Evolutionary conservation across 2,797 vertebrate genomes (phyloP).

Genomic region (Pterois miles): DNA sequence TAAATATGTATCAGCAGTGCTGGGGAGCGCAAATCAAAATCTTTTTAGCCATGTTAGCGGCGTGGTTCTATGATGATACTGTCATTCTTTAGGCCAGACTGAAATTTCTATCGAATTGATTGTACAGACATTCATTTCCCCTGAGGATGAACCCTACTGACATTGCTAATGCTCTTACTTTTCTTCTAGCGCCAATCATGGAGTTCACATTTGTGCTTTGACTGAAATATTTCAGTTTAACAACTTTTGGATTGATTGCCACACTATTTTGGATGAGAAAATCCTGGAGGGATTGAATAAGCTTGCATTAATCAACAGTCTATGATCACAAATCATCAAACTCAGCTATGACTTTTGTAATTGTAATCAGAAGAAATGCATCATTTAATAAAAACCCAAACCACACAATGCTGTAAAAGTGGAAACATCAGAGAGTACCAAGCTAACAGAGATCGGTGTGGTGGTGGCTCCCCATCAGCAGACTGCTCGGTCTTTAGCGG

Average conservation of each 20-base stretch:
- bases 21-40: neutral
- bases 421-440: too few relatives aligned
- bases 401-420: neutral
- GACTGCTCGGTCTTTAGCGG: too few relatives aligned
- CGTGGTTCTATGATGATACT: neutral
- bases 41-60: neutral
- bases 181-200: neutral
- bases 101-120: too few relatives aligned
- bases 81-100: neutral
- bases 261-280: neutral
- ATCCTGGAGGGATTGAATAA: neutral
- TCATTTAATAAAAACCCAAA: neutral
- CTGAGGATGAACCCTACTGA: neutral
- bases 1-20: neutral
- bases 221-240: neutral
- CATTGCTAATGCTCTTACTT: too few relatives aligned
- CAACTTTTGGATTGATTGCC: neutral
- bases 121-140: neutral
- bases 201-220: neutral
- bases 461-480: too few relatives aligned
- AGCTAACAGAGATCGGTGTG: neutral
- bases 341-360: accelerated
- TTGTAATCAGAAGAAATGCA: neutral
- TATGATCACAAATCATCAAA: neutral
- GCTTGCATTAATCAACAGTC: neutral